These are phyloP conservation scores for Opisthocomus hoazin DNA, from an alignment of 2,113 vertebrate species.

Conservation along the genomic window DNA sequence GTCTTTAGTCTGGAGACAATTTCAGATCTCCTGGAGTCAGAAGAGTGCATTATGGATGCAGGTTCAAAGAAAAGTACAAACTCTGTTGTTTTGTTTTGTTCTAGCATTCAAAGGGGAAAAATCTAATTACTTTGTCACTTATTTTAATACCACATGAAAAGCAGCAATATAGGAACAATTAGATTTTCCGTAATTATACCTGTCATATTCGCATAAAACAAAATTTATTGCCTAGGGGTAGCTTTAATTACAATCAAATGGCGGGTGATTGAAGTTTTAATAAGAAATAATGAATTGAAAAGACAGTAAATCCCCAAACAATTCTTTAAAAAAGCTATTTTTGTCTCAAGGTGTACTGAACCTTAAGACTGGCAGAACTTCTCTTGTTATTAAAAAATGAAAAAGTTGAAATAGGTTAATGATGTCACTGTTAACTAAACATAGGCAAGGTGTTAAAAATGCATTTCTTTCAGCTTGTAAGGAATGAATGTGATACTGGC, in stretches of 20 bases:
- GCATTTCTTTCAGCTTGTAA: not conserved
- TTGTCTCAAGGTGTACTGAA: constrained; percentile 1
- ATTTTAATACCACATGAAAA: constrained; percentile 35
- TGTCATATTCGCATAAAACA: constrained; percentile 50
- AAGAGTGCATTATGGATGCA: not conserved
- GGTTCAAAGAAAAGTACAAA: not conserved
- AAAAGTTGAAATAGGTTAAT: constrained; percentile 25
- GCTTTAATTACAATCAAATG: constrained; percentile 68
- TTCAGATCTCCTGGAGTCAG: not conserved
- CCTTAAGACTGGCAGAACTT: not conserved
- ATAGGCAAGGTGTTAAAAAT: not conserved
- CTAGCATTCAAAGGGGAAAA: not conserved
- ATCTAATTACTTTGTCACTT: constrained; percentile 13
- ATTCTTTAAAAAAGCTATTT: not conserved
- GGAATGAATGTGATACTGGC: not conserved
- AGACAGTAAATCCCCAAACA: constrained; percentile 53
- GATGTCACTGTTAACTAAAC: constrained; percentile 15
- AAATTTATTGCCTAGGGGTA: constrained; percentile 60
- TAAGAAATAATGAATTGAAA: constrained; percentile 51
- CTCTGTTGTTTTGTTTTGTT: not conserved
- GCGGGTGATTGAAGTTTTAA: constrained; percentile 60
- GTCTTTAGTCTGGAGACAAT: not conserved
- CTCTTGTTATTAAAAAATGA: not conserved
- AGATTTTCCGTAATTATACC: constrained; percentile 57
- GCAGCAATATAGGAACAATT: constrained; percentile 26